These are phyloP conservation scores for Archivesica marissinica DNA, from an alignment of 1,140 invertebrate species.

Conservation along the genomic window DNA sequence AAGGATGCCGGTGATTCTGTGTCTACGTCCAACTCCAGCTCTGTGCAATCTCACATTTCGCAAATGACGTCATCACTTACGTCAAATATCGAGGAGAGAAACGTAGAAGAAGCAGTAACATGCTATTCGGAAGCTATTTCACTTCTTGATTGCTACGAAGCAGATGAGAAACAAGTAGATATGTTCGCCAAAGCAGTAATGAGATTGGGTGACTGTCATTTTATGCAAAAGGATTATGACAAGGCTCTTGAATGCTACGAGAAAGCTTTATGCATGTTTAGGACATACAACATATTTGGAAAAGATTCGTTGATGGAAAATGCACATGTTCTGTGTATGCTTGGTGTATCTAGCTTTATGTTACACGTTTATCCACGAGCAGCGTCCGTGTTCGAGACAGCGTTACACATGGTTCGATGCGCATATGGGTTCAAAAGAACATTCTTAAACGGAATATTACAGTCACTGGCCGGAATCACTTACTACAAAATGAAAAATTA, in stretches of 20 bases:
- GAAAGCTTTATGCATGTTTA: conserved; percentile 75
- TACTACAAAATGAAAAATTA: conserved; percentile 81
- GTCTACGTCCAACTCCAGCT: conserved; percentile 67
- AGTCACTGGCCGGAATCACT: conserved; percentile 80
- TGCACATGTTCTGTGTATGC: conserved; percentile 80
- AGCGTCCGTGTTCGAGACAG: conserved; percentile 78
- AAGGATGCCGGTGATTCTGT: conserved; percentile 76
- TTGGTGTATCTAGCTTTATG: conserved; percentile 82
- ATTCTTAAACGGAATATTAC: conserved; percentile 77
- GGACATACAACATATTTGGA: conserved; percentile 73
- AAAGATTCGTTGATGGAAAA: conserved; percentile 77
- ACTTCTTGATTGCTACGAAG: conserved; percentile 71
- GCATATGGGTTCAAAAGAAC: conserved; percentile 75
- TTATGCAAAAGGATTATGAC: conserved; percentile 80
- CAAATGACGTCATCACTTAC: conserved; percentile 64
- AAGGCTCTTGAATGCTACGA: conserved; percentile 79
- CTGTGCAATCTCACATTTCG: conserved; percentile 64
- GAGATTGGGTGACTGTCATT: conserved; percentile 80
- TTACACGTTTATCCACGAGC: conserved; percentile 80
- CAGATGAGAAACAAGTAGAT: conserved; percentile 75
- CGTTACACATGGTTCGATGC: conserved; percentile 77
- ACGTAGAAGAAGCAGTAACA: conserved; percentile 76
- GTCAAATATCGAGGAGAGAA: conserved; percentile 68
- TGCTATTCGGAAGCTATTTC: conserved; percentile 79
- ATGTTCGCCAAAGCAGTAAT: conserved; percentile 77